A percentile compares a stretch with the other conserved stretches of the same genome.
Evolutionary conservation across 1,140 invertebrate species (phyloP).

Genomic region (Zeugodacus cucurbitae): DNA sequence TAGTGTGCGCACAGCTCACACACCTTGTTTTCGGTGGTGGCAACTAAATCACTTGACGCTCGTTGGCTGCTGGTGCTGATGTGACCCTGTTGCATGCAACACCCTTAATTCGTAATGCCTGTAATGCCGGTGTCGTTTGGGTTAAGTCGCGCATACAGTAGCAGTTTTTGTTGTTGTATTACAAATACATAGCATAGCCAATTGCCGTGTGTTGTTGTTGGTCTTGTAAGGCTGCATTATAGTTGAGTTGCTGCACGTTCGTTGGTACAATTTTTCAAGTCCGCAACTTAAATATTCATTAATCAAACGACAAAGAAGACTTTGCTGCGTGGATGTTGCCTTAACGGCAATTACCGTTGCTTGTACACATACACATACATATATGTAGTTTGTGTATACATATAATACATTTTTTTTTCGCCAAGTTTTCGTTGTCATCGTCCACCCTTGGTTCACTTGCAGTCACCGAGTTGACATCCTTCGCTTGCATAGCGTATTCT

Average conservation of each 20-base stretch:
- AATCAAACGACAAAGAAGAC: constrained; percentile 35
- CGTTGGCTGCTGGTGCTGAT: constrained; percentile 9
- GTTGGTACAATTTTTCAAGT: constrained; percentile 38
- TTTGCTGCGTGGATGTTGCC: constrained; percentile 14
- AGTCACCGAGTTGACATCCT: not conserved
- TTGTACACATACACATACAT: not conserved
- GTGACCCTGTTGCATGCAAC: constrained; percentile 36
- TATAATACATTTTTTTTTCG: not conserved
- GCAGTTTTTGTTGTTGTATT: not conserved
- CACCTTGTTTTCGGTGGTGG: not conserved
- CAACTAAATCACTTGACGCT: constrained; percentile 11
- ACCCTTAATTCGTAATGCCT: constrained; percentile 20
- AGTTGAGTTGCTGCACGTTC: constrained; percentile 34
- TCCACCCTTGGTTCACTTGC: not conserved
- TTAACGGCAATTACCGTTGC: constrained; percentile 15
- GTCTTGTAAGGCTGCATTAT: not conserved
- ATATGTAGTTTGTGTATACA: not conserved
- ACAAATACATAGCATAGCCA: no score
- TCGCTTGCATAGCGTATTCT: not conserved
- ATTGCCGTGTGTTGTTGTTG: not conserved
- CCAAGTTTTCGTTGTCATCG: not conserved
- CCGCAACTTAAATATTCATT: constrained; percentile 34
- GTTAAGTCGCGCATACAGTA: not conserved
- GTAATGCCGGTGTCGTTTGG: constrained; percentile 25
- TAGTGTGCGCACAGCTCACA: not conserved